Base-by-base conservation (phyloP, 1,140 invertebrate genomes). In the Planococcus citri region DNA sequence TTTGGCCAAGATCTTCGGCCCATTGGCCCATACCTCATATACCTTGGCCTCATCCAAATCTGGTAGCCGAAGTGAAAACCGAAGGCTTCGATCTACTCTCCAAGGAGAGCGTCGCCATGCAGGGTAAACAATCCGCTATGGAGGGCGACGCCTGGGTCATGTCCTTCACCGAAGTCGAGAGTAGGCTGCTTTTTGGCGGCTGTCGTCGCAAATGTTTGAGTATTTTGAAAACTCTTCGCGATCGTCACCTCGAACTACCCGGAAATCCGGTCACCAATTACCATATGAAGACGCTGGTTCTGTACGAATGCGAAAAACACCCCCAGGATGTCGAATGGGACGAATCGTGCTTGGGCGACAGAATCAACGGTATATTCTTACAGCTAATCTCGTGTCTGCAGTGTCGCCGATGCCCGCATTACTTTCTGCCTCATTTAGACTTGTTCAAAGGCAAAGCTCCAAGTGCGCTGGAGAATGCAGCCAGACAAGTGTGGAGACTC, bases 231-330 rank as follows among this genome's bases (percentile, higher is more conserved):
- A 96, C 94, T 0, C 84, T 99, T 1, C 80, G 95, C 57, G 95
- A 98, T 77, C 81, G 94, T 60, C 95, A 98, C 78, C 81, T 99
- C 37, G 94, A 98, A 76, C 80, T 97, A 41, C 89, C 92, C 0
- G 94, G 94, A 0, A 92, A 93, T 76, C 94, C 95, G 0, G 94
- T 98, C 3, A 93, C 90, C 8, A 87, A 89, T 70, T 97, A 97
- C 78, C 92, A 97, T 80, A 87, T 98, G 84, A 98, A 97, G 79
- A 97, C 93, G 0, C 79, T 98, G 12, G 80, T 98, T 3, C 78
- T 99, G 68, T 97, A 96, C 81, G 96, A 98, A 79, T 98, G 96
- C 78, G 96, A 98, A 80, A 99, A 99, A 78, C 96, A 99, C 79
- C 94, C 94, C 0, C 80, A 90, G 17, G 95, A 98, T 76, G 81